Evolutionary conservation across 64 coral and sea anemone species (phyloP), one percentile per base, ranked within the genome.

Genomic region (Orbicella faveolata): DNA sequence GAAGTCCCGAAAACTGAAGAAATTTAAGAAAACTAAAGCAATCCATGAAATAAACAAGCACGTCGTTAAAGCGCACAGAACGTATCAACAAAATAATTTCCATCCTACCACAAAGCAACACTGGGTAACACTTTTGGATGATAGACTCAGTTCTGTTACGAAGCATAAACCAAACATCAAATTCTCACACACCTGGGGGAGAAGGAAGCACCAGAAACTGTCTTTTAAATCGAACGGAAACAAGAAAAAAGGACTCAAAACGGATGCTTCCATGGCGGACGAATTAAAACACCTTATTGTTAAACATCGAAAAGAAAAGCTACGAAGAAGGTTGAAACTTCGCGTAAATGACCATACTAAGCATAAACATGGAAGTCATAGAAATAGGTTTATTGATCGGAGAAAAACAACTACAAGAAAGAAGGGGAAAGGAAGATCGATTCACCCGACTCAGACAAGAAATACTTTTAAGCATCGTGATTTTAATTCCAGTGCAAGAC

Each of bases 201-300:
- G 52, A 26, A 4, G 39, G 30, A 85, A 85, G 37, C 82, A 85
- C 23, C 82, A 85, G 11, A 48, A 73, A 52, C 34, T 85, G 25
- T 85, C 82, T 11, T 85, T 52, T 39, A 70, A 48, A 41, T 21
- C 18, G 21, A 73, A 72, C 39, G 41, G 23, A 85, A 69, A 85
- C 4, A 48, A 26, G 8, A 52, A 73, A 2, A 52, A 2, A 23
- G 26, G 68, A 51, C n/a, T 14, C 51, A 3, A 15, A 30, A 85
- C 26, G 25, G 7, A 73, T 8, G 48, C 39, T 6, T 85, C 82
- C 0, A 30, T 85, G 36, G 72, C 65, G 20, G 82, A 85, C 0
- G 82, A 85, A 73, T 72, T 85, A 5, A 85, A 70, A 30, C 63
- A 85, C 14, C 82, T 85, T 30, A 85, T 85, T 52, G 13, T 73